These are phyloP conservation scores for Acanthosepion pharaonis DNA, from an alignment of 2,888 invertebrate genomes.

Conservation along the genomic window DNA sequence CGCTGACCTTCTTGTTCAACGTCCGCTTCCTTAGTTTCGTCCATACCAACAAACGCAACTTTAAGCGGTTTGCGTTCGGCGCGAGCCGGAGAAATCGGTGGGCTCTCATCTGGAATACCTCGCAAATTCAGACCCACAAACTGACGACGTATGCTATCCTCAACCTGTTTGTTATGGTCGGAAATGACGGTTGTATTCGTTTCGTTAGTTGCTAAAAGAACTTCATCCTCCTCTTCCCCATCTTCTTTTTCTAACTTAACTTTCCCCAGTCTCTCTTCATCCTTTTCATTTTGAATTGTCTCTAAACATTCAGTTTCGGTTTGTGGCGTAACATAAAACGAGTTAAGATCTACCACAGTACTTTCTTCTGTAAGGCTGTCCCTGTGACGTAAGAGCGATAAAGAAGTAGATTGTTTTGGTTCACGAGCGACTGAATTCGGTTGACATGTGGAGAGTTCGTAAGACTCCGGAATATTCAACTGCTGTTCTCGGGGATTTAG, in stretches of 20 bases:
- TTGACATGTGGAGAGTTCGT: constrained; percentile 13
- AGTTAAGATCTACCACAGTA: neutral
- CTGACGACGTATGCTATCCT: constrained; percentile 44
- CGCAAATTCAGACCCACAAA: constrained; percentile 50
- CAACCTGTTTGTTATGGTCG: constrained; percentile 46
- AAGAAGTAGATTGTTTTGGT: neutral
- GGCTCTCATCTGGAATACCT: constrained; percentile 54
- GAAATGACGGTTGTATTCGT: constrained; percentile 48
- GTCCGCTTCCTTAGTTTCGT: constrained; percentile 55
- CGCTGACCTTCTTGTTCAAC: constrained; percentile 59
- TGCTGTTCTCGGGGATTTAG: neutral
- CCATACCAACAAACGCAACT: constrained; percentile 64
- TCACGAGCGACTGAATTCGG: neutral
- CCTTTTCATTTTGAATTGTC: neutral
- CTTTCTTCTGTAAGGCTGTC: constrained; percentile 15
- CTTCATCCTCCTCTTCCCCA: neutral
- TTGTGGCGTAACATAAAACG: constrained; percentile 2
- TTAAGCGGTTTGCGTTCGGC: constrained; percentile 57
- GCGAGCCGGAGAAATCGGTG: constrained; percentile 53
- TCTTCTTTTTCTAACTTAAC: neutral
- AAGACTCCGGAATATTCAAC: neutral
- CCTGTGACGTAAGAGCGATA: neutral
- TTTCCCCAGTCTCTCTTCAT: neutral
- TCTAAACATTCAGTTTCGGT: neutral
- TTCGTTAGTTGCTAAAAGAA: neutral